Conservation (phyloP, 2,888 invertebrate species). For the Lepidochrysops patricia region DNA sequence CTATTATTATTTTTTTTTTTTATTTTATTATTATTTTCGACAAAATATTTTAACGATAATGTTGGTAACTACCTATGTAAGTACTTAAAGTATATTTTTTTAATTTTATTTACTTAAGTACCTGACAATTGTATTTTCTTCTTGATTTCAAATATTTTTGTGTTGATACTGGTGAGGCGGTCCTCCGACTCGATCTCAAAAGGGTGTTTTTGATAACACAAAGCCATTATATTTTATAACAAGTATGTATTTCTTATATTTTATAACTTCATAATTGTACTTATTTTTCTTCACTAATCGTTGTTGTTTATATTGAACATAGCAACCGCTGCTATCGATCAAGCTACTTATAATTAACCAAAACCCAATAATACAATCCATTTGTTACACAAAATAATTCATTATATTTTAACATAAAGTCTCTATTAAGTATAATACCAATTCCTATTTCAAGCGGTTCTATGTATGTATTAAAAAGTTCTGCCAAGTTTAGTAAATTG, state of each 20-base stretch:
- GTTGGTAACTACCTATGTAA: too few relatives aligned
- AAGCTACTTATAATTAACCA: too few relatives aligned
- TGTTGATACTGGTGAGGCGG: conserved; percentile 77
- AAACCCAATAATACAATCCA: too few relatives aligned
- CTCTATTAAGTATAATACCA: not conserved
- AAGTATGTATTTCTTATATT: too few relatives aligned
- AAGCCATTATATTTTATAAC: conserved; percentile 31
- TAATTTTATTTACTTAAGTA: conserved; percentile 46
- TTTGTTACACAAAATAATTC: too few relatives aligned
- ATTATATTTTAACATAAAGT: too few relatives aligned
- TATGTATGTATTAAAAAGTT: conserved; percentile 20
- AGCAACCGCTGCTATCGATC: not conserved
- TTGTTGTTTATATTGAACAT: conserved; percentile 27
- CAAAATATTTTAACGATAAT: too few relatives aligned
- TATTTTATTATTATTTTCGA: too few relatives aligned
- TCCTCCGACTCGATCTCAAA: conserved; percentile 69
- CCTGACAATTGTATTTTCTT: conserved; percentile 90
- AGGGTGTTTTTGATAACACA: conserved; percentile 67
- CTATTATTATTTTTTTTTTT: too few relatives aligned
- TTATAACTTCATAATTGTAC: not conserved
- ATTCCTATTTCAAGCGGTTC: not conserved
- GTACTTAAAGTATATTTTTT: too few relatives aligned
- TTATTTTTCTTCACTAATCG: not conserved
- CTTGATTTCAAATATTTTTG: conserved; percentile 87
- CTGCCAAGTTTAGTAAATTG: conserved; percentile 35